Evolutionary conservation across 2,797 vertebrate genomes (phyloP).

Genomic region (Podarcis siculus): DNA sequence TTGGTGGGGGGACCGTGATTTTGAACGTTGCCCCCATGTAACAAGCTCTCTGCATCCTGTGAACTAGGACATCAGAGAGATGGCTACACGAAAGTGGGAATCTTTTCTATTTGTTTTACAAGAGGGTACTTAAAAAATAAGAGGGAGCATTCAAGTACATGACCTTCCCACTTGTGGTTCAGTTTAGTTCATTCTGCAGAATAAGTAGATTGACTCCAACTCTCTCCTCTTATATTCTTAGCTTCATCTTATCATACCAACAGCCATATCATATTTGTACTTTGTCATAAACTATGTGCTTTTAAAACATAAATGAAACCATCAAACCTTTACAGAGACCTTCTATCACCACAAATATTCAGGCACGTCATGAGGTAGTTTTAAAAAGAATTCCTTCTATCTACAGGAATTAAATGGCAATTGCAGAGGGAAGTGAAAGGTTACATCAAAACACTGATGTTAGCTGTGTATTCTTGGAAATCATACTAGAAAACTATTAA

Average conservation of each 20-base stretch:
- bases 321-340: neutral
- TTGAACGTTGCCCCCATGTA: neutral
- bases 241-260: neutral
- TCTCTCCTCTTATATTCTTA: neutral
- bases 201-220: neutral
- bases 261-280: constrained; percentile 1
- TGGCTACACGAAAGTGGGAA: neutral
- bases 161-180: too few species aligned
- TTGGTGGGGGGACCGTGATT: neutral
- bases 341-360: neutral
- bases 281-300: neutral
- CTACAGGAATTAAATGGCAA: neutral
- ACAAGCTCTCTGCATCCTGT: neutral
- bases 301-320: constrained; percentile 2
- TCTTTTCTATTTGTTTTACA: too few species aligned
- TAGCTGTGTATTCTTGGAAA: neutral
- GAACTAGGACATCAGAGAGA: neutral
- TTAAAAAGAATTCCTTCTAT: neutral
- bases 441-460: neutral
- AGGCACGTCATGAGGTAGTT: neutral
- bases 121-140: too few species aligned
- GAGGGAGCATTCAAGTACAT: too few species aligned
- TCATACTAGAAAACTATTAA: neutral
- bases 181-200: too few species aligned
- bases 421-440: neutral